Evolutionary conservation across 2,113 vertebrate species (phyloP).

Genomic region (Myrmecobius fasciatus): DNA sequence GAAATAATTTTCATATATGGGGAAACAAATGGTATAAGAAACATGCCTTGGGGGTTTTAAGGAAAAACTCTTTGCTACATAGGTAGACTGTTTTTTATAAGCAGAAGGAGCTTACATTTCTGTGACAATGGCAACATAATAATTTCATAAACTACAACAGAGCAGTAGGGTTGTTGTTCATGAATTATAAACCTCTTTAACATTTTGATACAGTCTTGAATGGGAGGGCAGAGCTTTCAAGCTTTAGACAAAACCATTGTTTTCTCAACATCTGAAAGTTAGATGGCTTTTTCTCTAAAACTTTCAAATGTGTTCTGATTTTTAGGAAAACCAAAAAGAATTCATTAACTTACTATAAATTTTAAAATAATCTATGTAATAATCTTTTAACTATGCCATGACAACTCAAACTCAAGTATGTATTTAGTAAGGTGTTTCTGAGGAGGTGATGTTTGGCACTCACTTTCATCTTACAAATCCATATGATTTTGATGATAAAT

Average conservation of each 20-base stretch:
- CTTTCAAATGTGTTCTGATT: constrained; percentile 45
- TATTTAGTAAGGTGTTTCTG: constrained; percentile 26
- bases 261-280: constrained; percentile 49
- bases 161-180: constrained; percentile 38
- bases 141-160: constrained; percentile 43
- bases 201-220: constrained; percentile 69
- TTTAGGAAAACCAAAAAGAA: constrained; percentile 42
- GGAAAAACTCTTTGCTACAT: constrained; percentile 39
- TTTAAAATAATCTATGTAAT: constrained; percentile 27
- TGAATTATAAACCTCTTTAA: constrained; percentile 77
- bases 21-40: constrained; percentile 66
- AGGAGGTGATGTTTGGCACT: constrained; percentile 14
- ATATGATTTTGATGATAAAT: background rate
- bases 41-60: background rate
- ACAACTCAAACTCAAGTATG: background rate
- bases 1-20: constrained; percentile 69
- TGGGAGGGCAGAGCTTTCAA: constrained; percentile 61
- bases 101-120: constrained; percentile 53
- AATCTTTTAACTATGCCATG: constrained; percentile 44
- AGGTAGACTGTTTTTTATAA: constrained; percentile 65
- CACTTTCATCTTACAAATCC: constrained; percentile 18
- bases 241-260: constrained; percentile 59
- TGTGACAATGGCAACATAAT: constrained; percentile 43
- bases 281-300: constrained; percentile 28
- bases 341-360: background rate